Conservation (phyloP, 2,113 vertebrate genomes). For the Vulpes ferrilata region DNA sequence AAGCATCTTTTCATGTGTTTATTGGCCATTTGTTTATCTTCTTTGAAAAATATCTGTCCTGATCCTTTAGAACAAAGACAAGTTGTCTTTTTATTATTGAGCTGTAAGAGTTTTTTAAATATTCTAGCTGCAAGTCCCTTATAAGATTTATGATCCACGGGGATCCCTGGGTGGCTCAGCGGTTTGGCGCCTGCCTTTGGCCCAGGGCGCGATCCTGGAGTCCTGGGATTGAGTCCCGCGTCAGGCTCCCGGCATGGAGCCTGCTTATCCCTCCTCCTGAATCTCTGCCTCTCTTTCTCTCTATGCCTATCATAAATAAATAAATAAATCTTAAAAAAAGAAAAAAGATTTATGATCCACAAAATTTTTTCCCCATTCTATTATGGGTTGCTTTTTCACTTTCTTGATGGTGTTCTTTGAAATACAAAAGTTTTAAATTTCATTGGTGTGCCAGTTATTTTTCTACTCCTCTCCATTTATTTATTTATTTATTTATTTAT, state of each 20-base stretch:
- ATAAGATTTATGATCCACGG: not conserved
- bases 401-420: not conserved
- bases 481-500: too few relatives aligned
- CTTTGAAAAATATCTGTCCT: not conserved
- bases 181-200: too few relatives aligned
- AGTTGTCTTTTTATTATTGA: conserved; percentile 34
- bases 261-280: too few relatives aligned
- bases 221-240: too few relatives aligned
- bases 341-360: not conserved
- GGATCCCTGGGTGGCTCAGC: too few relatives aligned
- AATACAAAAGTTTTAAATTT: not conserved
- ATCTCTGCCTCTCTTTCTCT: too few relatives aligned
- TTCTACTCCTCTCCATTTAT: not conserved
- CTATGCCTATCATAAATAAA: too few relatives aligned
- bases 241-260: too few relatives aligned
- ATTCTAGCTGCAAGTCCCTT: not conserved
- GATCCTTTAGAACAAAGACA: not conserved
- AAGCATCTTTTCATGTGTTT: not conserved
- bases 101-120: conserved; percentile 1
- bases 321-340: too few relatives aligned
- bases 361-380: not conserved
- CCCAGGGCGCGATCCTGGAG: too few relatives aligned
- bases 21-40: not conserved
- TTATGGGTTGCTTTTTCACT: not conserved
- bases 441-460: not conserved